Base-by-base conservation (phyloP, 2,797 vertebrate species). In the Melanotaenia nigrans region DNA sequence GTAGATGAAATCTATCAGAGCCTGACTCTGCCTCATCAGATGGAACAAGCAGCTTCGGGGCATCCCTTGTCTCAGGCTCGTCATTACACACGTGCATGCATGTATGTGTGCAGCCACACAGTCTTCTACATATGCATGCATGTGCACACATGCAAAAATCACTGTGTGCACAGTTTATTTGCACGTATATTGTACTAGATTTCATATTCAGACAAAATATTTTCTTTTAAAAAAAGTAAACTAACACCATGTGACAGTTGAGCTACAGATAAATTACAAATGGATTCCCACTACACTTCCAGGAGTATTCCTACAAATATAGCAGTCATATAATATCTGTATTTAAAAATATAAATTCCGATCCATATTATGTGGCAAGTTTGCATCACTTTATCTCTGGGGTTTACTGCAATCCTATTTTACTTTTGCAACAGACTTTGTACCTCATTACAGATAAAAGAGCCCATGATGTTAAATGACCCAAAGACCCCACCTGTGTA, bases 1-100 rank as follows among this genome's bases (percentile, higher is more conserved):
- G 93, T 93, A 92, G 91, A 93, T 85, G 71, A 91, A 87, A 85
- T 93, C 89, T 86, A 87, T 92, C 87, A 89, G 90, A 90, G 90
- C 84, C 83, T 87, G 90, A 90, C 89, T 92, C 81, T 89, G 85
- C 82, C 89, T 94, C 89, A 91, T 91, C 92, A 90, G 88, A 94
- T 88, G 87, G 85, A 93, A 88, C 90, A 87, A 88, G 85, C 85
- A 89, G 92, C 93, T 93, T 85, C 83, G 86, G 93, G 94, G 93
- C 92, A 93, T 92, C 82, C 84, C 85, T 87, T 84, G 87, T 86
- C 91, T 89, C 71, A 36, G 65, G 82, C 79, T 88, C 81, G 84
- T 90, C 93, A 90, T 89, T 90, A 89, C 85, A 82, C 83, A 85
- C 56, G 4, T 77, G 60, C 18, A 25, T 56, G 65, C 68, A 61